These are phyloP conservation scores for Glaucomys volans DNA, from an alignment of 2,113 vertebrate genomes.

Conservation along the genomic window DNA sequence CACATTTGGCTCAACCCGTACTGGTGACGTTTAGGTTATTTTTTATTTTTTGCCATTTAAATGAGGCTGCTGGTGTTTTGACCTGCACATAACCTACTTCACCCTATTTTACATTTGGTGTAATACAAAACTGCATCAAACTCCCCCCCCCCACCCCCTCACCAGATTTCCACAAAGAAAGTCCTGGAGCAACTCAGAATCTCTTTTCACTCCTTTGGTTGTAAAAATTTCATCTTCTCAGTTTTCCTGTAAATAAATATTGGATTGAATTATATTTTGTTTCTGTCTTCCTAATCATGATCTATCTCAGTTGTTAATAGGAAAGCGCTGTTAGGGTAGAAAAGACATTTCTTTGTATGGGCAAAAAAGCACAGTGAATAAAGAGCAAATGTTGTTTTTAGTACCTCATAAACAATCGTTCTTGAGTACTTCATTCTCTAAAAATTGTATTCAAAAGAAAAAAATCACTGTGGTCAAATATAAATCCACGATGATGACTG, in stretches of 20 bases:
- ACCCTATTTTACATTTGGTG: neutral
- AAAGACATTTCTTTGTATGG: neutral
- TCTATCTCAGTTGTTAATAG: neutral
- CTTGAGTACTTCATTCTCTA: neutral
- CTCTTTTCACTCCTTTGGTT: constrained; percentile 16
- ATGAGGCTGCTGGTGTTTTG: neutral
- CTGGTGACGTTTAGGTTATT: neutral
- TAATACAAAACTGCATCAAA: neutral
- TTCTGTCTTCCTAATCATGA: neutral
- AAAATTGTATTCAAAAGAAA: constrained; percentile 26
- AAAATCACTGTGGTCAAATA: neutral
- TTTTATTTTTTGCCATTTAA: neutral
- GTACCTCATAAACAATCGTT: neutral
- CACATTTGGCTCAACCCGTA: neutral
- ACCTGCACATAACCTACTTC: neutral
- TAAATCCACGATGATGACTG: neutral
- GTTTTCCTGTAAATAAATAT: neutral
- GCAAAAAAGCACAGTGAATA: neutral
- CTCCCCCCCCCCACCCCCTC: neutral
- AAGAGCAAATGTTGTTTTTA: constrained; percentile 21
- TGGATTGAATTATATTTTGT: constrained; percentile 36
- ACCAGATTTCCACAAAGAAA: neutral
- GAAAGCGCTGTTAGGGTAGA: neutral
- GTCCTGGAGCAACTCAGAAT: neutral
- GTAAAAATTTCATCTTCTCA: neutral